phyloP scores from a whole-genome alignment of 1,140 invertebrate species.

The Schmidtea mediterranea region DNA sequence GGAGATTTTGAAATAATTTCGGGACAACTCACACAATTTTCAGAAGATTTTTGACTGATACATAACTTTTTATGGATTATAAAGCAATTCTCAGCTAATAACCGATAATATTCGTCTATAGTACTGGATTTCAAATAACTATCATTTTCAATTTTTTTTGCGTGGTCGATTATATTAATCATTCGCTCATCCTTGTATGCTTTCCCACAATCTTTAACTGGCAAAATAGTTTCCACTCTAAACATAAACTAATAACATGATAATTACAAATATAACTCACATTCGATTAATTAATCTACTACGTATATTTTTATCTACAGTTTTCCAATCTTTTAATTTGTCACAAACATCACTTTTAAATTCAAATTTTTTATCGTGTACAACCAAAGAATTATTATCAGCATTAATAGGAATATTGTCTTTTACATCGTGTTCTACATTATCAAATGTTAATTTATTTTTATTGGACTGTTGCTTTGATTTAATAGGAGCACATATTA shows the following conservation, averaged over 20 bases:
- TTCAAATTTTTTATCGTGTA: background rate
- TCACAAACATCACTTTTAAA: background rate
- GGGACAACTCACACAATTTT: no score
- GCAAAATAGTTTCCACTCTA: slow-evolving; percentile 79
- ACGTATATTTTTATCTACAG: background rate
- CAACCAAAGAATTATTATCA: background rate
- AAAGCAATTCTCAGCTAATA: slow-evolving; percentile 93
- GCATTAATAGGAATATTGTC: background rate
- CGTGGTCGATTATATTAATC: slow-evolving; percentile 86
- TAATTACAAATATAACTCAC: background rate
- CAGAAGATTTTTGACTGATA: slow-evolving; percentile 22
- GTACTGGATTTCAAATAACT: slow-evolving; percentile 97
- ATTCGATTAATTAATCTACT: background rate
- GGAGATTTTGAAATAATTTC: no score
- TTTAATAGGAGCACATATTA: slow-evolving; percentile 57
- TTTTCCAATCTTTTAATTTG: background rate
- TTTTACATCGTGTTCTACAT: background rate
- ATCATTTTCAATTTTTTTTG: slow-evolving; percentile 88
- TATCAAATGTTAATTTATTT: background rate
- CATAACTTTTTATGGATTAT: slow-evolving; percentile 93
- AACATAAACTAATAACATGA: background rate
- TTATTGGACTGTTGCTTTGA: background rate
- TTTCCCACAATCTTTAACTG: slow-evolving; percentile 52
- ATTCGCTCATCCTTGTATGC: slow-evolving; percentile 76
- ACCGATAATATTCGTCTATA: slow-evolving; percentile 83